phyloP scores from a whole-genome alignment of 2,888 invertebrate species.

The Osmoderma eremita region DNA sequence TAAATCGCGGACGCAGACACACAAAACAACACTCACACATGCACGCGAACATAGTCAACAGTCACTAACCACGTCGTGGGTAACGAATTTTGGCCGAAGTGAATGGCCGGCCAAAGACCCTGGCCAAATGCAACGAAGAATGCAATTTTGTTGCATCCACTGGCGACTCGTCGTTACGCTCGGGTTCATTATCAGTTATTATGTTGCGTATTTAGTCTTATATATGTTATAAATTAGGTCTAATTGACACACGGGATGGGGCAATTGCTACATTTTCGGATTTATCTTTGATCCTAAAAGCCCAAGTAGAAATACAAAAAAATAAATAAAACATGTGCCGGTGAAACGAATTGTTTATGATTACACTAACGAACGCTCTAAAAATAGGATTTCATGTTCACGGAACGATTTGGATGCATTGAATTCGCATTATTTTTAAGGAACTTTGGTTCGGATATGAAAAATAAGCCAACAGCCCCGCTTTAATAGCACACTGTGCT shows the following conservation, averaged over 20 bases:
- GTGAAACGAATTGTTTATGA: too few species aligned
- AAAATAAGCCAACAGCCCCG: too few species aligned
- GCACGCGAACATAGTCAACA: slow-evolving; percentile 27
- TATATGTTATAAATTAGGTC: slow-evolving; percentile 32
- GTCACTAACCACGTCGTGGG: slow-evolving; percentile 36
- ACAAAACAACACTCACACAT: slow-evolving; percentile 32
- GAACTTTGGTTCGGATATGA: too few species aligned
- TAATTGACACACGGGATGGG: slow-evolving; percentile 21
- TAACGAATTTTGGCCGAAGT: slow-evolving; percentile 56
- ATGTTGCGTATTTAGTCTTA: slow-evolving; percentile 26
- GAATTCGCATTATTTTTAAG: too few species aligned
- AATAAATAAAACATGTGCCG: too few species aligned
- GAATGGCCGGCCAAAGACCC: slow-evolving; percentile 63
- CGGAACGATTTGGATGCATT: too few species aligned
- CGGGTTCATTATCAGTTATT: slow-evolving; percentile 41
- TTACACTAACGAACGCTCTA: too few species aligned
- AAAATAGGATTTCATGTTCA: too few species aligned
- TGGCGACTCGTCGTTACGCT: slow-evolving; percentile 55
- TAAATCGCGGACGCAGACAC: slow-evolving; percentile 19
- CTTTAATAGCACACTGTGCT: too few species aligned
- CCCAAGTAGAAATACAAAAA: too few species aligned
- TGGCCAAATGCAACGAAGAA: slow-evolving; percentile 52
- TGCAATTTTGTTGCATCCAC: slow-evolving; percentile 49
- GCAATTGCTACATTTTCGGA: slow-evolving; percentile 1
- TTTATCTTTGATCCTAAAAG: neutral